Evolutionary conservation across 2,113 vertebrate species (phyloP), one percentile per base, ranked within the genome.

Genomic region (Amia ocellicauda): DNA sequence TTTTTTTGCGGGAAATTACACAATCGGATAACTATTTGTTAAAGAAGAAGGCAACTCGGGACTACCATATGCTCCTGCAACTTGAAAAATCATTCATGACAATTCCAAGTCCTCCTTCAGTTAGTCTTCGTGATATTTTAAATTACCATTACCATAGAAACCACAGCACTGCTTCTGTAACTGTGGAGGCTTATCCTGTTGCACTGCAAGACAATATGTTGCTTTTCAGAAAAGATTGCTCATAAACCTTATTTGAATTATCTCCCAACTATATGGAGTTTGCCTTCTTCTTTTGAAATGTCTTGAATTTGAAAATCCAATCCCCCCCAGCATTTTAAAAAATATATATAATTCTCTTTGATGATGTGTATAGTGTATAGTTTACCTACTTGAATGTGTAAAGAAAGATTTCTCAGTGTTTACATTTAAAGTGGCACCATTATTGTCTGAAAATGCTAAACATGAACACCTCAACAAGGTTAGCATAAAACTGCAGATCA

Each of bases 81-180:
- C 16, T 52, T 31, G 27, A 9, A 28, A 47, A n/a, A 47, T 47
- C 43, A 3, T 52, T 52, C 16, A 2, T 22, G 52, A 22, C 10
- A 26, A 11, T 64, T 23, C 22, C 50, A 47, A 58, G 58, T 36
- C 57, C 31, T 50, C 28, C 22, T 4, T 7, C 2, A 16, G 40
- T 51, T 59, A 24, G 54, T 49, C 61, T 51, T 43, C 24, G 20
- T 53, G 57, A 43, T 62, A 51, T 67, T 67, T 52, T 60, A 29
- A 63, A 52, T 45, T 29, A 23, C 53, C 31, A 64, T 67, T 52
- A 17, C 61, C 51, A 58, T 64, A 61, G 43, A 64, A 72, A 64
- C 64, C n/a, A 40, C 40, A 63, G 56, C 22, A 20, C 53, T 29
- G 22, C 22, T 26, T 10, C 23, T 31, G 4, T 36, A n/a, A 7